phyloP scores from a whole-genome alignment of 2,888 invertebrate species.

The Abrostola tripartita region DNA sequence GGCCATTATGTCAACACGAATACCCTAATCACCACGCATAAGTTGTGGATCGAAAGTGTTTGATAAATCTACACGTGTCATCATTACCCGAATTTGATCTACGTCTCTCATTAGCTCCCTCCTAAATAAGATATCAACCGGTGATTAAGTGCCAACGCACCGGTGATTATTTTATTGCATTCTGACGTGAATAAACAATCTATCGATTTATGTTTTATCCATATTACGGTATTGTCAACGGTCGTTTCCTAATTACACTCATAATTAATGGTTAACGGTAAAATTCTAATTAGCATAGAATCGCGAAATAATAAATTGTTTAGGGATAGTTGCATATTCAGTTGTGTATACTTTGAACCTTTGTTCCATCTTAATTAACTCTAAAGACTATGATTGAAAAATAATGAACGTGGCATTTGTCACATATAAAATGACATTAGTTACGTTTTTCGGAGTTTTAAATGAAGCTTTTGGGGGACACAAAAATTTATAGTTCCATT shows the following conservation, averaged over 20 bases:
- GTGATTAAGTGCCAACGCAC: constrained; percentile 79
- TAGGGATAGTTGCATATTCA: constrained; percentile 54
- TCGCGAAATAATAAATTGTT: constrained; percentile 64
- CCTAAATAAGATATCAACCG: constrained; percentile 84
- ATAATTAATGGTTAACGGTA: constrained; percentile 59
- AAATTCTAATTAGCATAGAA: constrained; percentile 65
- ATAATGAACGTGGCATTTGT: constrained; percentile 65
- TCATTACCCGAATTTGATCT: constrained; percentile 85
- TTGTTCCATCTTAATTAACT: constrained; percentile 46
- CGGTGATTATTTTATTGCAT: constrained; percentile 85
- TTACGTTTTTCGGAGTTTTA: constrained; percentile 68
- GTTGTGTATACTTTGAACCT: constrained; percentile 36
- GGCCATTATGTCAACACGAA: constrained; percentile 85
- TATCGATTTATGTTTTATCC: constrained; percentile 72
- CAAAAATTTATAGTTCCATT: constrained; percentile 81
- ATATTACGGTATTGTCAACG: constrained; percentile 69
- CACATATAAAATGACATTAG: constrained; percentile 68
- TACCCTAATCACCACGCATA: constrained; percentile 81
- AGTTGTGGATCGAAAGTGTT: constrained; percentile 85
- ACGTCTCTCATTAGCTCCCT: constrained; percentile 84
- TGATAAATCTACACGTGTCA: constrained; percentile 84
- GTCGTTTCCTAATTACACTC: constrained; percentile 59
- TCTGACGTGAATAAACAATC: constrained; percentile 77
- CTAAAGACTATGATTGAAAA: constrained; percentile 65
- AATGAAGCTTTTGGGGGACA: constrained; percentile 76